A percentile compares a stretch with the other conserved stretches of the same genome.
These are phyloP conservation scores for Centropyge bicolor DNA, from an alignment of 2,797 vertebrate genomes.

Conservation along the genomic window DNA sequence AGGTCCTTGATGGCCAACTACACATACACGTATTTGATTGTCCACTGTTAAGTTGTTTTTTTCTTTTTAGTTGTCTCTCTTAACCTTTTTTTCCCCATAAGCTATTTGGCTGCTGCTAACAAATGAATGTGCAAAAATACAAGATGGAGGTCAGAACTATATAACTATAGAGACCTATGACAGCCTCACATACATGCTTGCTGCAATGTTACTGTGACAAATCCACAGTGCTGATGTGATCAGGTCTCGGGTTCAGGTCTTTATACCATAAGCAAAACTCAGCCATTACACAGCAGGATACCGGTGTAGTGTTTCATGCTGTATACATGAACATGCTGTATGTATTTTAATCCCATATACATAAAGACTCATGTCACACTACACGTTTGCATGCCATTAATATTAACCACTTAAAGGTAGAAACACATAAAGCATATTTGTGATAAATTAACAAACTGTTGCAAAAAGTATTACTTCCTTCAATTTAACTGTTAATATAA, in stretches of 20 bases:
- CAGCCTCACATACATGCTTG: not conserved
- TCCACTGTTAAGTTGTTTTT: not conserved
- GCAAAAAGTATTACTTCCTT: not conserved
- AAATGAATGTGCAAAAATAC: not conserved
- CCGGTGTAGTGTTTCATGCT: conserved; percentile 8
- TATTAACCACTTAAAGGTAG: not conserved
- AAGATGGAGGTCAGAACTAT: not conserved
- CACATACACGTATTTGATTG: not conserved
- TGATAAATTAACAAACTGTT: not conserved
- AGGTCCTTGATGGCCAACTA: not conserved
- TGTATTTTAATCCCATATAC: not conserved
- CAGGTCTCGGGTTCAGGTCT: not conserved
- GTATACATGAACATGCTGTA: too few relatives aligned
- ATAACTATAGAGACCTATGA: not conserved
- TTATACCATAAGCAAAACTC: not conserved
- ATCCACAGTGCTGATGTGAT: not conserved
- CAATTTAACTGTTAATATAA: too few relatives aligned
- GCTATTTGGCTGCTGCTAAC: not conserved
- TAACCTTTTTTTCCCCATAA: not conserved
- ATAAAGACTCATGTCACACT: not conserved
- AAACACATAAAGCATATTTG: not conserved
- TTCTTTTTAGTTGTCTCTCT: not conserved
- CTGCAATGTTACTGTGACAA: not conserved
- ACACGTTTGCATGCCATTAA: not conserved
- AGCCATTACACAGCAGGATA: not conserved